A percentile compares a stretch with the other conserved stretches of the same genome.
phyloP scores from a whole-genome alignment of 2,888 invertebrate species.

The Ophion costatus region DNA sequence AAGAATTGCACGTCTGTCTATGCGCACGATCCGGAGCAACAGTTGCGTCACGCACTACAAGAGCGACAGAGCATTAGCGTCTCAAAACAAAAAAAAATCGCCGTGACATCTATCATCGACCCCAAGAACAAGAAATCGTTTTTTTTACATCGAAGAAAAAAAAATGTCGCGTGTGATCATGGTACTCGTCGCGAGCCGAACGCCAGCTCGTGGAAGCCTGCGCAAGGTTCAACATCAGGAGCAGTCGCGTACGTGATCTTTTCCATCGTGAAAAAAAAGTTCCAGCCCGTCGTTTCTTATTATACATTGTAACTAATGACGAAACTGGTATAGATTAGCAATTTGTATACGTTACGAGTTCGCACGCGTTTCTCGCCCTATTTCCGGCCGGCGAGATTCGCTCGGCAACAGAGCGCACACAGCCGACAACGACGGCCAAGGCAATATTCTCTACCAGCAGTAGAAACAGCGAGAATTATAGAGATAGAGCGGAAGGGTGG shows the following conservation, averaged over 20 bases:
- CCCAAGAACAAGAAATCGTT: background rate
- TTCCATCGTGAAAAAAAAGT: background rate
- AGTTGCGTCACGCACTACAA: conserved; percentile 8
- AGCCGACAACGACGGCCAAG: conserved; percentile 8
- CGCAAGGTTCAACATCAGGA: too few species aligned
- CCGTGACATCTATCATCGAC: background rate
- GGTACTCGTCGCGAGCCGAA: too few species aligned
- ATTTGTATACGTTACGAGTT: conserved; percentile 40
- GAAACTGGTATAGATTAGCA: conserved; percentile 27
- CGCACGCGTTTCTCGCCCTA: conserved; percentile 66
- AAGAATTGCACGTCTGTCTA: background rate
- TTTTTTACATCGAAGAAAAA: conserved; percentile 5
- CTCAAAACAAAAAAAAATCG: background rate
- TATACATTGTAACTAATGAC: conserved; percentile 17
- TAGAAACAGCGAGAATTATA: conserved; percentile 22
- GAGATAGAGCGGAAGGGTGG: conserved; percentile 1
- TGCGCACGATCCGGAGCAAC: background rate
- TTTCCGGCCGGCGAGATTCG: conserved; percentile 74
- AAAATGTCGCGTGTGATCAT: background rate
- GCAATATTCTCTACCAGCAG: conserved; percentile 19
- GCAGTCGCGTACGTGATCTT: too few species aligned
- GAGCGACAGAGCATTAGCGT: too few species aligned
- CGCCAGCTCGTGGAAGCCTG: too few species aligned
- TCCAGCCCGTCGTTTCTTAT: background rate
- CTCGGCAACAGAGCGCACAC: conserved; percentile 72